phyloP scores from a whole-genome alignment of 2,888 invertebrate genomes.

The Gastracanthus pulcherrimus region DNA sequence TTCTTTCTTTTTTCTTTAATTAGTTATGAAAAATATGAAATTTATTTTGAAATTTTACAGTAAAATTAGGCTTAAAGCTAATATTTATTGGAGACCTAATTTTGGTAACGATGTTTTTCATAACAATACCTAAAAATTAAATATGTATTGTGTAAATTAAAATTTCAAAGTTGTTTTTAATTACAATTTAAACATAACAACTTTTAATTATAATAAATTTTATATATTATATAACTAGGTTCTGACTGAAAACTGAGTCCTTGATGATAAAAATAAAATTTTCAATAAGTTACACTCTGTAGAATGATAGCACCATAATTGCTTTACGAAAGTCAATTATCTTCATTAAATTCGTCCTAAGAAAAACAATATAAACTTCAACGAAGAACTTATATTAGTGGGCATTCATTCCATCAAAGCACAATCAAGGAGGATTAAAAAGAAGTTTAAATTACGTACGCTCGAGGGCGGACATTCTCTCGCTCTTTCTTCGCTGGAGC shows the following conservation, averaged over 20 bases:
- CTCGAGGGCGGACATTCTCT: not conserved
- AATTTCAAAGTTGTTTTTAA: not conserved
- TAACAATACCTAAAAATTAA: too few species aligned
- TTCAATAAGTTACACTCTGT: not conserved
- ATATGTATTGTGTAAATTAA: not conserved
- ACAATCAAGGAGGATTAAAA: constrained; percentile 39
- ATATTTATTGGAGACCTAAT: too few species aligned
- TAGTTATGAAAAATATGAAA: too few species aligned
- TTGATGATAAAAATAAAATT: not conserved
- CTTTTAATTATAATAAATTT: not conserved
- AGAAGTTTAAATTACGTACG: constrained; percentile 42
- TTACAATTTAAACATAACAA: not conserved
- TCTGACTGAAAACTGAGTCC: too few species aligned
- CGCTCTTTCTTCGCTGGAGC: not conserved
- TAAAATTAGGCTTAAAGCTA: too few species aligned
- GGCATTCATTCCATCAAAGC: constrained; percentile 29
- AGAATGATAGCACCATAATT: not conserved
- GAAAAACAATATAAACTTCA: not conserved
- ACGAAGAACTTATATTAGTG: not conserved
- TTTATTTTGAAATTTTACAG: too few species aligned
- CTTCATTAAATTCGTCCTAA: not conserved
- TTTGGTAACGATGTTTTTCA: too few species aligned
- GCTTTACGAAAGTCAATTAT: not conserved
- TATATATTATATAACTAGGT: not conserved
- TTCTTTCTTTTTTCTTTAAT: too few species aligned